phyloP scores from a whole-genome alignment of 2,113 vertebrate genomes.

The Diphyllodes magnificus region DNA sequence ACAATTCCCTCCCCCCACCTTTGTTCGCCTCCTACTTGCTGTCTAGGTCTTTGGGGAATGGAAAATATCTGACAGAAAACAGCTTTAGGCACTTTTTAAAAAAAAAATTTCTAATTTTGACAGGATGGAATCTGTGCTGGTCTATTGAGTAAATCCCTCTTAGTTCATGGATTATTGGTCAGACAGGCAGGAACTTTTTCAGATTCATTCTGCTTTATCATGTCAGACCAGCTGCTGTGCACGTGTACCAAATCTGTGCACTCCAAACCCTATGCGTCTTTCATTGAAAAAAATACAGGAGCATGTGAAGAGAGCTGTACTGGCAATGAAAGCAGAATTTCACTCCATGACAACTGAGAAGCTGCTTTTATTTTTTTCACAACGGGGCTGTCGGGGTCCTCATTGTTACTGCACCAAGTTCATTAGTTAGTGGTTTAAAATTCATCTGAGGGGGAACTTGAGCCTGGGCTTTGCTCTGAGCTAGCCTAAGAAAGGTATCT shows the following conservation, averaged over 20 bases:
- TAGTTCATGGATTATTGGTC: conserved; percentile 42
- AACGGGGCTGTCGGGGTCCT: not conserved
- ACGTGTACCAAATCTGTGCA: conserved; percentile 43
- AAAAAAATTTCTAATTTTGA: not conserved
- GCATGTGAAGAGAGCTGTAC: not conserved
- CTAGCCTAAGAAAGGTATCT: not conserved
- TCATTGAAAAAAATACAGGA: not conserved
- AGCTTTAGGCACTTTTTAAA: not conserved
- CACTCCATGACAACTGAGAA: not conserved
- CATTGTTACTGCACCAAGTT: not conserved
- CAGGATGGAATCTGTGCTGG: not conserved
- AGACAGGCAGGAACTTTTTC: conserved; percentile 36
- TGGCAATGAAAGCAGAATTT: not conserved
- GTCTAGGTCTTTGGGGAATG: not conserved
- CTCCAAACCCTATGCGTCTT: not conserved
- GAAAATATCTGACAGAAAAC: not conserved
- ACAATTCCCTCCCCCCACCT: not conserved
- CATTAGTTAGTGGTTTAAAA: not conserved
- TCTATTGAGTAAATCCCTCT: conserved; percentile 32
- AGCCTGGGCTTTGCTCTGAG: not conserved
- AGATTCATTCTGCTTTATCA: conserved; percentile 54
- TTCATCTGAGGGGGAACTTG: not conserved
- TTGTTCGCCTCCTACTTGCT: not conserved
- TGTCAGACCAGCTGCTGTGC: conserved; percentile 53
- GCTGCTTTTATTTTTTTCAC: not conserved